phyloP scores from a whole-genome alignment of 92 coral and sea anemone genomes.

The Porites cylindrica region DNA sequence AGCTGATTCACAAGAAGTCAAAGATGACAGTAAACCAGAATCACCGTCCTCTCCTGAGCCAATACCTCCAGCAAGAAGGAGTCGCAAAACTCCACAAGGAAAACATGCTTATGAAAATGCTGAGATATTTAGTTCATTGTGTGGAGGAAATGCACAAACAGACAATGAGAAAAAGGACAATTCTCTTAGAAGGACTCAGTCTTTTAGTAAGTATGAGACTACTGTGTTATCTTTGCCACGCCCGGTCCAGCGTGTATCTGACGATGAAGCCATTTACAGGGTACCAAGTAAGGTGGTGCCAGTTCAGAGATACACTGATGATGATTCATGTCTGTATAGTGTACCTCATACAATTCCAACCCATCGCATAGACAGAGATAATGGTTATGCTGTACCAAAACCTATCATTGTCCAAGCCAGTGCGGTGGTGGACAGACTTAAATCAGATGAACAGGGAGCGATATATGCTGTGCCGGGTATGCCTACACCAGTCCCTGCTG shows the following conservation, averaged over 20 bases:
- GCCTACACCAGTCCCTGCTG: slow-evolving; percentile 34
- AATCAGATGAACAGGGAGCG: slow-evolving; percentile 17
- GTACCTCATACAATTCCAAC: slow-evolving; percentile 19
- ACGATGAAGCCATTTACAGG: slow-evolving; percentile 52
- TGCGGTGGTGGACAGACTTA: slow-evolving; percentile 22
- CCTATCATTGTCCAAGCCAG: slow-evolving; percentile 19
- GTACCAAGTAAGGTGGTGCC: slow-evolving; percentile 34
- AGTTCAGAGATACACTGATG: slow-evolving; percentile 2
- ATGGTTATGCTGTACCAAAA: slow-evolving; percentile 48
- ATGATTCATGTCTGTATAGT: slow-evolving; percentile 16
- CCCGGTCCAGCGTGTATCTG: slow-evolving; percentile 38
- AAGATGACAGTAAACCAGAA: neutral
- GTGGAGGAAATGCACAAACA: neutral
- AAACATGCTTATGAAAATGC: slow-evolving; percentile 39
- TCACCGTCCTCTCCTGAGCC: slow-evolving; percentile 50
- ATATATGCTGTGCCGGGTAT: slow-evolving; percentile 59
- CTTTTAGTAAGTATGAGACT: slow-evolving; percentile 30
- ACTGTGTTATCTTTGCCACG: slow-evolving; percentile 13
- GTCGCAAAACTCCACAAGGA: neutral
- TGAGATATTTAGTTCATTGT: too few relatives aligned
- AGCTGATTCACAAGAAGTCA: neutral
- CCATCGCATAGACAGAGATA: neutral
- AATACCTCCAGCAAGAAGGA: slow-evolving; percentile 56
- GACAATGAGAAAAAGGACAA: neutral
- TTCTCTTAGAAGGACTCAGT: slow-evolving; percentile 23